A percentile compares a stretch with the other conserved stretches of the same genome.
Conservation (phyloP, 2,888 invertebrate species). For the Peribatodes rhomboidaria region DNA sequence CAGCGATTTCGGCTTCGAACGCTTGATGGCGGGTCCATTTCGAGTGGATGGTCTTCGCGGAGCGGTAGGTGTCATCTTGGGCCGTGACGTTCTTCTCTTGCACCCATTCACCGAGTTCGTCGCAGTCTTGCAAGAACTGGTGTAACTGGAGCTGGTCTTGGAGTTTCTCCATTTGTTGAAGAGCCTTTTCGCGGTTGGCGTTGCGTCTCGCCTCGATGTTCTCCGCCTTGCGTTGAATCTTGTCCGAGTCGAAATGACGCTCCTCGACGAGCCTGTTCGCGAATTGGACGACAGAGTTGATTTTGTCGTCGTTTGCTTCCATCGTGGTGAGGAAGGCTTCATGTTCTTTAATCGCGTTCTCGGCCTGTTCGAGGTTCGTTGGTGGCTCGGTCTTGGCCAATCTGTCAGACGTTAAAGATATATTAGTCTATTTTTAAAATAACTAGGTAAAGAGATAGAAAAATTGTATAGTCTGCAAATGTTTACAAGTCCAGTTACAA, state of each 20-base stretch:
- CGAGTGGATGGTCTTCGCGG: slow-evolving; percentile 99
- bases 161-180: slow-evolving; percentile 96
- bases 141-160: slow-evolving; percentile 98
- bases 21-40: slow-evolving; percentile 99
- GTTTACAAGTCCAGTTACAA: not conserved
- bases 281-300: slow-evolving; percentile 98
- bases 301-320: slow-evolving; percentile 99
- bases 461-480: no score
- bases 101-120: slow-evolving; percentile 99
- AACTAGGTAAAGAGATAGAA: no score
- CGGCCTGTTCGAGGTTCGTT: slow-evolving; percentile 98
- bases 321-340: slow-evolving; percentile 99
- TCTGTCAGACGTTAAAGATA: slow-evolving; percentile 53
- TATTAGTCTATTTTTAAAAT: not conserved
- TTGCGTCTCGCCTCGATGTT: slow-evolving; percentile 96
- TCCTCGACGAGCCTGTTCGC: slow-evolving; percentile 96
- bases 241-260: slow-evolving; percentile 98
- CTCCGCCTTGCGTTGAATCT: slow-evolving; percentile 98
- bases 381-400: slow-evolving; percentile 98
- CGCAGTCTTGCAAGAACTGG: slow-evolving; percentile 98
- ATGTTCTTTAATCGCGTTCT: slow-evolving; percentile 98
- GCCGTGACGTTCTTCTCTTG: slow-evolving; percentile 99
- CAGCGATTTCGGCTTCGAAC: slow-evolving; percentile 99
- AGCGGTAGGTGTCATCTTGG: slow-evolving; percentile 99
- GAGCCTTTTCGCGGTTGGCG: slow-evolving; percentile 96